phyloP scores from a whole-genome alignment of 2,113 vertebrate genomes.

The Proterorhinus semilunaris region DNA sequence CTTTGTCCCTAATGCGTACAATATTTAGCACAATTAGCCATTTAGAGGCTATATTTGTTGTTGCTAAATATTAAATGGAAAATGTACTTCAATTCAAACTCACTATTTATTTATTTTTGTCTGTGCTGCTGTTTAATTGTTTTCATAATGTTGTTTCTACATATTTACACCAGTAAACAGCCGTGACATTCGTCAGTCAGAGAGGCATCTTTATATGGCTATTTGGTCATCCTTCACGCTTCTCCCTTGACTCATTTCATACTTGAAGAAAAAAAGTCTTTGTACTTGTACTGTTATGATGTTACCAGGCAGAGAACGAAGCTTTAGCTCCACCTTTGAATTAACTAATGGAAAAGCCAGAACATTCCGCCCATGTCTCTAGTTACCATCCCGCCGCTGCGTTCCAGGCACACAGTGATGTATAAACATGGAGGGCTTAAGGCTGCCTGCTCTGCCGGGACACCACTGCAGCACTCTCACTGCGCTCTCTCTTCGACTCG shows the following conservation, averaged over 20 bases:
- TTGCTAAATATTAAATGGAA: too few relatives aligned
- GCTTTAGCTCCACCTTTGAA: conserved; percentile 27
- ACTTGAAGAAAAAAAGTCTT: not conserved
- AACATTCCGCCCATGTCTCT: conserved; percentile 50
- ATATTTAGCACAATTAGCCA: too few relatives aligned
- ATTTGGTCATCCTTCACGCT: not conserved
- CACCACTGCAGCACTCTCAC: conserved; percentile 17
- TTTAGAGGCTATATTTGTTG: too few relatives aligned
- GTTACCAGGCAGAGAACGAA: conserved; percentile 29
- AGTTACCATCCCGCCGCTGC: conserved; percentile 35
- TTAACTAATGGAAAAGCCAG: conserved; percentile 52
- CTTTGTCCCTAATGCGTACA: too few relatives aligned
- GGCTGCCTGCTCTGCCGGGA: conserved; percentile 46
- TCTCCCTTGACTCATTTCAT: not conserved
- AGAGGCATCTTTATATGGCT: not conserved
- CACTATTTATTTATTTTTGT: too few relatives aligned
- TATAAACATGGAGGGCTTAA: conserved; percentile 39
- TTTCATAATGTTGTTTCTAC: not conserved
- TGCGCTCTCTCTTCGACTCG: conserved; percentile 33
- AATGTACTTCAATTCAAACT: too few relatives aligned
- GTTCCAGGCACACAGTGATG: conserved; percentile 48
- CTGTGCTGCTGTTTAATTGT: not conserved
- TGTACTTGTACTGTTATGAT: conserved; percentile 32
- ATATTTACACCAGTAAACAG: not conserved
- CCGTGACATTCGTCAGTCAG: not conserved